A percentile compares a stretch with the other conserved stretches of the same genome.
Evolutionary conservation across 2,888 invertebrate species (phyloP).

Genomic region (Tetropium fuscum): DNA sequence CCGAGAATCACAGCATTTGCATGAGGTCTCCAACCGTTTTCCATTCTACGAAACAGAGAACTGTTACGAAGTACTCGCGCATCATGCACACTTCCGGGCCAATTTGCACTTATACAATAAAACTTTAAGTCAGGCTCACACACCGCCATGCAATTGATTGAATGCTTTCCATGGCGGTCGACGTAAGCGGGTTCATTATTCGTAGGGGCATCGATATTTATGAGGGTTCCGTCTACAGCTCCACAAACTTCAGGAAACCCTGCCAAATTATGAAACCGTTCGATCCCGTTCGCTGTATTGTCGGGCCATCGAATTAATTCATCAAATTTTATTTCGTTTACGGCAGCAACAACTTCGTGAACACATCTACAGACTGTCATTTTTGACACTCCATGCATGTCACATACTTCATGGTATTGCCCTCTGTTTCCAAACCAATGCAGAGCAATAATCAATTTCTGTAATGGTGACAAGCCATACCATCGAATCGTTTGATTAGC

Average conservation of each 20-base stretch:
- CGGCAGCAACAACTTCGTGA: conserved; percentile 32
- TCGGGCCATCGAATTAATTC: conserved; percentile 9
- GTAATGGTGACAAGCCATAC: conserved; percentile 30
- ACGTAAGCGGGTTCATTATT: conserved; percentile 44
- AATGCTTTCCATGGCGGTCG: conserved; percentile 47
- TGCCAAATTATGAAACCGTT: conserved; percentile 31
- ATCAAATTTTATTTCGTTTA: conserved; percentile 40
- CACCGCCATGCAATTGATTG: conserved; percentile 43
- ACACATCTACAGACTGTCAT: conserved; percentile 44
- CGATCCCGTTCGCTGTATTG: conserved; percentile 25
- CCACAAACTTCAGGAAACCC: conserved; percentile 41
- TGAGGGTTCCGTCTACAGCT: conserved; percentile 38
- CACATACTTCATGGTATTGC: conserved; percentile 35
- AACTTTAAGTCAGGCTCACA: conserved; percentile 40
- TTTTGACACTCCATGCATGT: conserved; percentile 48
- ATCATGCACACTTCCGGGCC: conserved; percentile 47
- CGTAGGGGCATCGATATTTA: conserved; percentile 42
- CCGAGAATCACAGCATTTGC: conserved; percentile 35
- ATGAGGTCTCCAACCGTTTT: conserved; percentile 37
- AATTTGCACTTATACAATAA: conserved; percentile 35
- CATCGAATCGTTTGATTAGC: conserved; percentile 26
- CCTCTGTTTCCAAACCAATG: conserved; percentile 43
- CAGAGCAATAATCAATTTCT: conserved; percentile 33
- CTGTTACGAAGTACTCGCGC: conserved; percentile 40
- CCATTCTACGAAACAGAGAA: conserved; percentile 34